Conservation (phyloP, 2,888 invertebrate genomes). For the Cyrtodaria siliqua region DNA sequence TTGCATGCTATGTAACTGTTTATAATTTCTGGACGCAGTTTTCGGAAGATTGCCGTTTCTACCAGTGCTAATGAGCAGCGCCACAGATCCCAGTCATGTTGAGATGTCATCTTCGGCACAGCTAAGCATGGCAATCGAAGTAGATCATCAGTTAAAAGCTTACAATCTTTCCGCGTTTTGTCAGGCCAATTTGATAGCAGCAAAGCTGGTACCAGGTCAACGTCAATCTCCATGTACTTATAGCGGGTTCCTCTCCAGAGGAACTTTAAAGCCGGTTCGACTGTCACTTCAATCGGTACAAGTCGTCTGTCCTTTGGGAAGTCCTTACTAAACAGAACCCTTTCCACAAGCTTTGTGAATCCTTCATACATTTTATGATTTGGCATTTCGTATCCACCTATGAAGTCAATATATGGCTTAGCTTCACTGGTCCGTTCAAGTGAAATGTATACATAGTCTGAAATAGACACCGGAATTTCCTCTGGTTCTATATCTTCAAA, state of each 20-base stretch:
- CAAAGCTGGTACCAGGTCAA: conserved; percentile 57
- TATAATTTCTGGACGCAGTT: conserved; percentile 32
- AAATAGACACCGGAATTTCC: conserved; percentile 19
- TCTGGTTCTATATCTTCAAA: background rate
- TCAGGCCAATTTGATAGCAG: conserved; percentile 41
- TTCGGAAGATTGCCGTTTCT: conserved; percentile 54
- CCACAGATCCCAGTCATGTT: conserved; percentile 42
- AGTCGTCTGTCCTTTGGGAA: conserved; percentile 45
- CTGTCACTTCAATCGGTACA: conserved; percentile 38
- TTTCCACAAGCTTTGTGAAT: conserved; percentile 30
- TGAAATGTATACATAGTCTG: conserved; percentile 39
- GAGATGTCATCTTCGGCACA: conserved; percentile 52
- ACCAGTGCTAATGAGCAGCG: conserved; percentile 49
- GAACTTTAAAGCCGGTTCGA: conserved; percentile 35
- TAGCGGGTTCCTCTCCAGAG: conserved; percentile 47
- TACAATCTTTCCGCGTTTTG: conserved; percentile 15
- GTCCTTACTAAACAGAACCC: conserved; percentile 23
- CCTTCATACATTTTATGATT: conserved; percentile 40
- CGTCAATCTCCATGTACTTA: conserved; percentile 46
- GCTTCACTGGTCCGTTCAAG: conserved; percentile 20
- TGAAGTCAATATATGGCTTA: background rate
- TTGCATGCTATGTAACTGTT: conserved; percentile 54
- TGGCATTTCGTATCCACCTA: conserved; percentile 9
- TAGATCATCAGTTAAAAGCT: conserved; percentile 36
- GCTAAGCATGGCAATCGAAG: conserved; percentile 20